Conservation (phyloP, 1,140 invertebrate genomes). For the Drosophila burlai region DNA sequence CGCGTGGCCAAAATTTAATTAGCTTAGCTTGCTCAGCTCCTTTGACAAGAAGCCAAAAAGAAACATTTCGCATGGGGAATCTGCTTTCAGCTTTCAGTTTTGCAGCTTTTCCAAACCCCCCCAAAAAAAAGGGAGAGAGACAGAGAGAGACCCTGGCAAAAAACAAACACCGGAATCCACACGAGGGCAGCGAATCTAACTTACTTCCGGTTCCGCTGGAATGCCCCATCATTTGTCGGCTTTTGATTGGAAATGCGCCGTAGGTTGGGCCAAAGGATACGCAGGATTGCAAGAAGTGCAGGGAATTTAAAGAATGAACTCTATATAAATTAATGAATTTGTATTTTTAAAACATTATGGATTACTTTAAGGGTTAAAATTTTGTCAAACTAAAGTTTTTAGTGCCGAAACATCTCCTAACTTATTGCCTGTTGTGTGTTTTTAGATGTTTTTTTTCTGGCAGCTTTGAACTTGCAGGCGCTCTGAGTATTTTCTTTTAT, state of each 20-base stretch:
- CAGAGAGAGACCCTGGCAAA: not conserved
- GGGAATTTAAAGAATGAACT: not conserved
- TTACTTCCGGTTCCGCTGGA: slow-evolving; percentile 28
- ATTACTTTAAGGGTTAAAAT: not conserved
- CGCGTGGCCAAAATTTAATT: slow-evolving; percentile 75
- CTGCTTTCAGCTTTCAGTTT: slow-evolving; percentile 13
- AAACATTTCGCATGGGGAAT: slow-evolving; percentile 34
- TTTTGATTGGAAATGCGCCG: slow-evolving; percentile 54
- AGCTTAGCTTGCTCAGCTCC: slow-evolving; percentile 69
- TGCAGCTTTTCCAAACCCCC: not conserved
- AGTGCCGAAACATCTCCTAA: too few species aligned
- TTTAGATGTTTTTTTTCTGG: not conserved
- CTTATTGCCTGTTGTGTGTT: not conserved
- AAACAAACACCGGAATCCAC: slow-evolving; percentile 7
- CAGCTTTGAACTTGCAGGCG: not conserved
- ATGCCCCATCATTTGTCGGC: not conserved
- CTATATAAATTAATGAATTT: too few species aligned
- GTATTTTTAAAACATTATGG: too few species aligned
- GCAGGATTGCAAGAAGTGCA: not conserved
- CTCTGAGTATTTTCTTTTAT: too few species aligned
- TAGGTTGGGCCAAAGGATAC: not conserved
- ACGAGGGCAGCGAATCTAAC: slow-evolving; percentile 14
- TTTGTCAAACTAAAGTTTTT: not conserved
- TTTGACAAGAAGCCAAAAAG: slow-evolving; percentile 67
- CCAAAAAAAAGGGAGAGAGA: not conserved